Evolutionary conservation across 2,888 invertebrate species (phyloP).

Genomic region (Chalcosyrphus nemorum): DNA sequence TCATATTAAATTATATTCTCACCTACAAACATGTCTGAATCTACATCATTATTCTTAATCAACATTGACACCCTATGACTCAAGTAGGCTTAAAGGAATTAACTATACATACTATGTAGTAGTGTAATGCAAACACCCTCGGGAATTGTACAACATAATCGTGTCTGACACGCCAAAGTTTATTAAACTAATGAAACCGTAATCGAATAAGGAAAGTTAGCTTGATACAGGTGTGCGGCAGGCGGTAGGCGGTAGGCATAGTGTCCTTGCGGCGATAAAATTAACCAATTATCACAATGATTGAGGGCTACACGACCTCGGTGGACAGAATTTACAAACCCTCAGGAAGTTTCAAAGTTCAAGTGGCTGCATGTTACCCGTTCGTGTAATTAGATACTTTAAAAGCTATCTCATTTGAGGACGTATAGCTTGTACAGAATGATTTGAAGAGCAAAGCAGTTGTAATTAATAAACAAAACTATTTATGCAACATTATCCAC

Average conservation of each 20-base stretch:
- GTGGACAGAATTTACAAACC: background rate
- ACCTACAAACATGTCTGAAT: background rate
- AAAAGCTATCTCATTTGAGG: too few relatives aligned
- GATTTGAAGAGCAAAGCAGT: too few relatives aligned
- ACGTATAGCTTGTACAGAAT: too few relatives aligned
- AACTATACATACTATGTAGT: background rate
- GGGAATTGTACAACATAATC: slow-evolving; percentile 26
- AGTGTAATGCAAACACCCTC: slow-evolving; percentile 16
- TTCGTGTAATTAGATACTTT: too few relatives aligned
- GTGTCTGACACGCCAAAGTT: slow-evolving; percentile 23
- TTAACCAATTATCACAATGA: slow-evolving; percentile 25
- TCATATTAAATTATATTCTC: background rate
- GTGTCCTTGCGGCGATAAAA: slow-evolving; percentile 3
- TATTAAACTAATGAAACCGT: slow-evolving; percentile 29
- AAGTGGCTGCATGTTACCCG: too few relatives aligned
- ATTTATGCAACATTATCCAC: too few relatives aligned
- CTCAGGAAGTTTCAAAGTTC: background rate
- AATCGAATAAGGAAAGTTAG: slow-evolving; percentile 32
- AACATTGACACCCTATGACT: slow-evolving; percentile 36
- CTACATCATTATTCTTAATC: slow-evolving; percentile 27
- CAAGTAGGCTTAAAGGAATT: slow-evolving; percentile 31
- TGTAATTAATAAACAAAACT: too few relatives aligned
- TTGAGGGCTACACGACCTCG: background rate
- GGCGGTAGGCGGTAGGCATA: background rate
- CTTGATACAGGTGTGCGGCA: background rate